Percentiles rank a stretch among this genome's conserved stretches.
Evolutionary conservation across 2,888 invertebrate genomes (phyloP).

Genomic region (Habroteleia sp.): DNA sequence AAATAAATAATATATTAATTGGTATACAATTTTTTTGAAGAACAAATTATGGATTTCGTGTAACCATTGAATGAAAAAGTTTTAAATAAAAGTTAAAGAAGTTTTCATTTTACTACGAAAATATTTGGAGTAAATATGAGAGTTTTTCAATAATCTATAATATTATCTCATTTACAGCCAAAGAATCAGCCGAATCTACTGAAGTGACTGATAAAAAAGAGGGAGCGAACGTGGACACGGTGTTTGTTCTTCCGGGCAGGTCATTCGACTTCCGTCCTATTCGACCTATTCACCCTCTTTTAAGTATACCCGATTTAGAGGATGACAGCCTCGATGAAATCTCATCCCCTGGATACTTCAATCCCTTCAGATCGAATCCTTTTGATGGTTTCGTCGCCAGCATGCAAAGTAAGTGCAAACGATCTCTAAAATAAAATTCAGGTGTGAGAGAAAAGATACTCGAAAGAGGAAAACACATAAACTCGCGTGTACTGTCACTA

Average conservation of each 20-base stretch:
- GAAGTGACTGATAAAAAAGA: conserved; percentile 56
- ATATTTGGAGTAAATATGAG: no score
- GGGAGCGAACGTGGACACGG: conserved; percentile 61
- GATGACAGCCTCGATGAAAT: conserved; percentile 58
- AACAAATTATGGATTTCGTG: no score
- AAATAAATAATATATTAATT: no score
- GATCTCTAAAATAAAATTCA: conserved; percentile 54
- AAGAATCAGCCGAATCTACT: conserved; percentile 58
- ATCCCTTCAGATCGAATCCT: conserved; percentile 66
- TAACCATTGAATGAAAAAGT: no score
- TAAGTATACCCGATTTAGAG: conserved; percentile 44
- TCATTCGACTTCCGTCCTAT: conserved; percentile 30
- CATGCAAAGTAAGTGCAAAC: conserved; percentile 69
- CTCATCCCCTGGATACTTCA: conserved; percentile 57
- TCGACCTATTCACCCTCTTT: conserved; percentile 40
- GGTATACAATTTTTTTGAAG: no score
- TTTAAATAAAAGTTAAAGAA: no score
- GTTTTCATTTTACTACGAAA: no score
- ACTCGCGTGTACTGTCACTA: conserved; percentile 9
- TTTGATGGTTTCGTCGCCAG: conserved; percentile 67
- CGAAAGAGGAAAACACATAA: conserved; percentile 21
- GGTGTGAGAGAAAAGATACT: conserved; percentile 31
- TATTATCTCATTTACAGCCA: conserved; percentile 64
- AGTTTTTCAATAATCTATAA: no score
- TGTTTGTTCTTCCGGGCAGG: conserved; percentile 68